A percentile compares a stretch with the other conserved stretches of the same genome.
These are phyloP conservation scores for Mirza zaza DNA, from an alignment of 2,113 vertebrate genomes.

Conservation along the genomic window DNA sequence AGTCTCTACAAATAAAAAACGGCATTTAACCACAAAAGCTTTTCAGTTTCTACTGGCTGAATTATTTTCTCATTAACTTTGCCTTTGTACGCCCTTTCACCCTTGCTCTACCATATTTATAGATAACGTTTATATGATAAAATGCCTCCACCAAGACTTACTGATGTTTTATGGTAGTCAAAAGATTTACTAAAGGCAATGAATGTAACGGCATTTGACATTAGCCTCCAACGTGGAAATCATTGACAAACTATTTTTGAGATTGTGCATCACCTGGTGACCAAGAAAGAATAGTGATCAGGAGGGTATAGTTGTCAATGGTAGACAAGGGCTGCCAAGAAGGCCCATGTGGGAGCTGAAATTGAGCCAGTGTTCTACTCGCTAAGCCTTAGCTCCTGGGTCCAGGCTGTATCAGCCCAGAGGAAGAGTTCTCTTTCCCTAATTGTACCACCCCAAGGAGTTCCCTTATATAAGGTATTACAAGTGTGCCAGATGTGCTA, in stretches of 20 bases:
- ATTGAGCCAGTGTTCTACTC: neutral
- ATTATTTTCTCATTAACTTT: conserved; percentile 65
- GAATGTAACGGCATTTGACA: neutral
- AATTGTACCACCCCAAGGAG: neutral
- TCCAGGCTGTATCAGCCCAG: too few relatives aligned
- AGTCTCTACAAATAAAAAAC: conserved; percentile 53
- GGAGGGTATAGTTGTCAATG: neutral
- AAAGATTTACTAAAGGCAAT: conserved; percentile 19
- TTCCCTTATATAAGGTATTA: neutral
- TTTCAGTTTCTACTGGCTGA: conserved; percentile 38
- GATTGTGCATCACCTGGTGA: neutral
- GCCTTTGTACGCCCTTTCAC: conserved; percentile 38
- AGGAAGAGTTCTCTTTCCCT: conserved; percentile 8
- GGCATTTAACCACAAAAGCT: conserved; percentile 1
- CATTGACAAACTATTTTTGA: neutral
- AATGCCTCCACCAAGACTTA: neutral
- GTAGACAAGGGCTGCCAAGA: neutral
- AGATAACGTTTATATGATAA: conserved; percentile 5
- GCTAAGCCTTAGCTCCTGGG: neutral
- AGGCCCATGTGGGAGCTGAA: neutral
- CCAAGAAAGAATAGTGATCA: neutral
- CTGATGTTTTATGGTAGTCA: neutral
- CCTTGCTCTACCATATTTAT: neutral
- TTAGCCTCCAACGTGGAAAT: conserved; percentile 13
- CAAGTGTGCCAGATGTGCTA: neutral